Evolutionary conservation across 2,797 vertebrate species (phyloP).

Genomic region (Coccyzus lansbergi): DNA sequence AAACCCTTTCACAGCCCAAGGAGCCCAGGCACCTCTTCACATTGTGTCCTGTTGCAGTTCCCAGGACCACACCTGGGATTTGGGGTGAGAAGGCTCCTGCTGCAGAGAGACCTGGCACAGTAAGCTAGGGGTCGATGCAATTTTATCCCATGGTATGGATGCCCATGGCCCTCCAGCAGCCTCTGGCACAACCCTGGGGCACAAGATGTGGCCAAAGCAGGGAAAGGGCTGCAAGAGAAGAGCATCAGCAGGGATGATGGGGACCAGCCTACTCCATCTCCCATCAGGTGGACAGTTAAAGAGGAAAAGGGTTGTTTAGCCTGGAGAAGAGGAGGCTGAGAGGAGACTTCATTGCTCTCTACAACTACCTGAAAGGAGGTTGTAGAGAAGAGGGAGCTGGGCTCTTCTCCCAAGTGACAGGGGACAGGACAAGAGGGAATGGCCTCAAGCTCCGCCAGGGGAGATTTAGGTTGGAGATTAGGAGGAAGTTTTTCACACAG

Average conservation of each 20-base stretch:
- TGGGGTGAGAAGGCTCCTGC: not conserved
- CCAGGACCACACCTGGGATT: fast-evolving
- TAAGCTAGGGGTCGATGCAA: fast-evolving
- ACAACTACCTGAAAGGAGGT: too few relatives aligned
- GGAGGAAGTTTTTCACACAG: too few relatives aligned
- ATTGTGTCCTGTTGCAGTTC: fast-evolving
- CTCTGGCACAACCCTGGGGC: not conserved
- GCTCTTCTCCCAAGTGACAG: too few relatives aligned
- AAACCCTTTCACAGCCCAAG: not conserved
- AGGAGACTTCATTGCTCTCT: too few relatives aligned
- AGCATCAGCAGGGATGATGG: not conserved
- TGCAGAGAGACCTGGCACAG: not conserved
- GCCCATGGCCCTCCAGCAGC: not conserved
- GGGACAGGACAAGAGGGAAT: too few relatives aligned
- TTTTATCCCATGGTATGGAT: not conserved
- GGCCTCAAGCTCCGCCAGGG: too few relatives aligned
- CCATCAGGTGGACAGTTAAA: fast-evolving
- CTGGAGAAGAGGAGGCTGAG: too few relatives aligned
- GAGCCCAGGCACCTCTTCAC: fast-evolving
- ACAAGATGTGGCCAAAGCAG: fast-evolving
- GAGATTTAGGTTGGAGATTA: too few relatives aligned
- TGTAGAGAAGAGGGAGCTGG: too few relatives aligned
- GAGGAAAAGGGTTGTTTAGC: too few relatives aligned
- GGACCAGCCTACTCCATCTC: not conserved
- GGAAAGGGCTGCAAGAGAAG: not conserved